Evolutionary conservation across 2,797 vertebrate genomes (phyloP), one percentile per base, ranked within the genome.

Genomic region (Galaxias olidus): DNA sequence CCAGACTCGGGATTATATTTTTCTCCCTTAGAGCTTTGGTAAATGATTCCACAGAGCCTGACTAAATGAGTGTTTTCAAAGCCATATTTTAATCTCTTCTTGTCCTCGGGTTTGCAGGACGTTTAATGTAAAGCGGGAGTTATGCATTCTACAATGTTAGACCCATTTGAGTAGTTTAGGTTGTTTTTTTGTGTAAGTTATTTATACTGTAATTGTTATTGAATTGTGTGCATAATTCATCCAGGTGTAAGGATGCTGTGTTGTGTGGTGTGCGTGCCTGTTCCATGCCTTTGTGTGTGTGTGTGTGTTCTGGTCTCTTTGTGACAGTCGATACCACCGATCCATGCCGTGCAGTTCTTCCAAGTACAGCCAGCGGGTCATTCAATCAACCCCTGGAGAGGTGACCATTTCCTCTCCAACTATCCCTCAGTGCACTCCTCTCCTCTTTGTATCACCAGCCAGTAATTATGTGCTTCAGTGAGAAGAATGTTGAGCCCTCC

Each of bases 31-130:
- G 53, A 57, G 73, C 76, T 86, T 86, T 77, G 77, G 77, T 85
- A 87, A 88, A 87, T 84, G 82, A 84, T 86, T 88, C 82, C 87
- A 84, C 79, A 87, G 78, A 81, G 74, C 66, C 65, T 69, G 79
- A 73, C 75, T 69, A 71, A 84, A 81, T 77, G 53, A 73, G 76
- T 85, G 80, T 87, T 86, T 84, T 84, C 66, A 76, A 63, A 77
- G 75, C 30, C 30, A 30, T 6, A 30, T 30, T 30, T 30, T 30
- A 30, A 30, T 30, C 30, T 30, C 30, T 30, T 6, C 30, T 30
- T 30, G 30, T 30, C 30, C 3, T 30, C 30, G 2, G 30, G 3
- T 30, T 30, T 30, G 30, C 30, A 6, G 30, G 30, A 30, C 30
- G 30, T 30, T 30, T 3, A 30, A 30, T 30, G 2, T 30, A 30